Percentiles rank a stretch among this genome's conserved stretches.
Conservation (phyloP, 64 coral and sea anemone species). For the Montipora efflorescens region DNA sequence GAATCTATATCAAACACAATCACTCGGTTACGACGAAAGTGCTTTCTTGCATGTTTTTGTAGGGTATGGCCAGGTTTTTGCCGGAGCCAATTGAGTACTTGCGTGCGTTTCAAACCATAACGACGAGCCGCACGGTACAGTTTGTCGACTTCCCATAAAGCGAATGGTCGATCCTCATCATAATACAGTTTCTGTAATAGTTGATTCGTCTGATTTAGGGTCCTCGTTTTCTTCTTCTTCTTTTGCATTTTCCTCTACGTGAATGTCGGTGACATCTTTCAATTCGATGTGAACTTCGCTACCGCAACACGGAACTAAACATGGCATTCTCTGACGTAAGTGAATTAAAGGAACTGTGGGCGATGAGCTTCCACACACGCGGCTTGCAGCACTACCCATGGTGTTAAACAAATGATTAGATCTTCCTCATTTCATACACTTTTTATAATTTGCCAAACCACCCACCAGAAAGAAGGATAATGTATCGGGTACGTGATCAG, state of each 20-base stretch:
- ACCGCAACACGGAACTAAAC: conserved; percentile 11
- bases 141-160: not conserved
- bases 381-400: not conserved
- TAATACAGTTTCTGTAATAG: not conserved
- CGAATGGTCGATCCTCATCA: not conserved
- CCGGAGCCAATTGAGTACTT: not conserved
- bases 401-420: not conserved
- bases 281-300: conserved; percentile 5
- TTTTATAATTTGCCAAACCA: not conserved
- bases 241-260: not conserved
- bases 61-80: not conserved
- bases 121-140: not conserved
- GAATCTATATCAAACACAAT: not conserved
- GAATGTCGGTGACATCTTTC: not conserved
- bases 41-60: not conserved
- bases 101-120: not conserved
- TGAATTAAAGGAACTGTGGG: not conserved
- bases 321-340: not conserved
- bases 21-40: not conserved
- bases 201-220: not conserved
- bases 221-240: not conserved
- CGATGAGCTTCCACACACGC: not conserved
- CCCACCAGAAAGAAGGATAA: not conserved
- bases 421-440: not conserved
- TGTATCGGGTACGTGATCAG: not conserved